These are phyloP conservation scores for Acanthurus tractus DNA, from an alignment of 2,797 vertebrate species.

Conservation along the genomic window DNA sequence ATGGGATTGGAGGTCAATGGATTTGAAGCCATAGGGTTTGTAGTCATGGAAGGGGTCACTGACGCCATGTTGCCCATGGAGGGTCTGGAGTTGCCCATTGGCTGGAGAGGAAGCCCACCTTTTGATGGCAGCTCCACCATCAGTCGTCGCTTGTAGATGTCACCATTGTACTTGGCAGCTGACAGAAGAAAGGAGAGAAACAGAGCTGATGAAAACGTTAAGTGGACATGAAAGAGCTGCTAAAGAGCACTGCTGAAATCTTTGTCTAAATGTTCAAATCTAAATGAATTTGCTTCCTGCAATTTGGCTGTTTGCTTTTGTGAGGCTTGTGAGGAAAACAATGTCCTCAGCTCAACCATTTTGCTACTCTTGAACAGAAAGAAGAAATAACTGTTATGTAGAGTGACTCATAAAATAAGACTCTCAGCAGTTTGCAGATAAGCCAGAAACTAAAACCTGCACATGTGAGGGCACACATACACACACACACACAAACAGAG, in stretches of 20 bases:
- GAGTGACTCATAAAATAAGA: constrained; percentile 51
- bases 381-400: constrained; percentile 18
- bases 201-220: constrained; percentile 19
- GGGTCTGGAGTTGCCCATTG: constrained; percentile 85
- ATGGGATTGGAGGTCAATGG: constrained; percentile 70
- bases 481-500: neutral
- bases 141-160: constrained; percentile 94
- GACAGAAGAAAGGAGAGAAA: constrained; percentile 38
- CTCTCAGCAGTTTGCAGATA: constrained; percentile 31
- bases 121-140: constrained; percentile 94
- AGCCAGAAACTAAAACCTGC: constrained; percentile 26
- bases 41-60: constrained; percentile 67
- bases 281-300: neutral
- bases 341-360: constrained; percentile 5
- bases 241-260: constrained; percentile 3
- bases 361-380: constrained; percentile 13
- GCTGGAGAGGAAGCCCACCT: constrained; percentile 93
- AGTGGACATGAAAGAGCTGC: constrained; percentile 17
- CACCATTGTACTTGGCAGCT: constrained; percentile 96
- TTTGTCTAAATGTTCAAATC: constrained; percentile 11
- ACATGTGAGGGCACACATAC: neutral
- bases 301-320: constrained; percentile 9
- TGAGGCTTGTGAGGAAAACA: neutral
- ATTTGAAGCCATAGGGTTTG: constrained; percentile 74
- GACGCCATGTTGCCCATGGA: constrained; percentile 77